These are phyloP conservation scores for Sebastes vulpes DNA, from an alignment of 2,797 vertebrate genomes.

Conservation along the genomic window DNA sequence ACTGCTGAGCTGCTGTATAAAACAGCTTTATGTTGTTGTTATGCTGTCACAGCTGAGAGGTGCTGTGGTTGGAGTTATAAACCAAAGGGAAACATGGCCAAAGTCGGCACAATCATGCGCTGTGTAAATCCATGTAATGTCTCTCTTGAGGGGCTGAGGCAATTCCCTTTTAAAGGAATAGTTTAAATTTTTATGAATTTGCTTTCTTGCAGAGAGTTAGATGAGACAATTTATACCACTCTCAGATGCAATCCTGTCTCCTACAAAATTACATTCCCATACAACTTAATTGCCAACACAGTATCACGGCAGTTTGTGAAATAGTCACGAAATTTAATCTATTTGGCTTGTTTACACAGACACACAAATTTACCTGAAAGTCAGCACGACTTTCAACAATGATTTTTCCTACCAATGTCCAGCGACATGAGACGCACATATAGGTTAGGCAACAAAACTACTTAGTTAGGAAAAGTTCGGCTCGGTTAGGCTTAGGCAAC, in stretches of 20 bases:
- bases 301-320: no score
- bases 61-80: constrained; percentile 34
- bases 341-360: no score
- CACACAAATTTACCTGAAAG: no score
- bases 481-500: fast-evolving
- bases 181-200: neutral
- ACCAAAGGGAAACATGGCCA: constrained; percentile 39
- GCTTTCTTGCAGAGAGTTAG: neutral
- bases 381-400: no score
- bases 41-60: constrained; percentile 63
- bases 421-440: no score
- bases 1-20: constrained; percentile 62
- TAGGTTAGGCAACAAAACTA: no score
- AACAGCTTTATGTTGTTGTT: constrained; percentile 75
- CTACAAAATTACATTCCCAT: neutral
- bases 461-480: fast-evolving
- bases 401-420: no score
- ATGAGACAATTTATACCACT: neutral
- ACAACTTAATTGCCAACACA: neutral
- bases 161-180: neutral
- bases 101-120: constrained; percentile 25
- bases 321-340: no score
- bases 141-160: constrained; percentile 13
- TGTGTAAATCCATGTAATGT: constrained; percentile 28
- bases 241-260: no score